Conservation (phyloP, 2,797 vertebrate genomes). For the Aeoliscus strigatus region DNA sequence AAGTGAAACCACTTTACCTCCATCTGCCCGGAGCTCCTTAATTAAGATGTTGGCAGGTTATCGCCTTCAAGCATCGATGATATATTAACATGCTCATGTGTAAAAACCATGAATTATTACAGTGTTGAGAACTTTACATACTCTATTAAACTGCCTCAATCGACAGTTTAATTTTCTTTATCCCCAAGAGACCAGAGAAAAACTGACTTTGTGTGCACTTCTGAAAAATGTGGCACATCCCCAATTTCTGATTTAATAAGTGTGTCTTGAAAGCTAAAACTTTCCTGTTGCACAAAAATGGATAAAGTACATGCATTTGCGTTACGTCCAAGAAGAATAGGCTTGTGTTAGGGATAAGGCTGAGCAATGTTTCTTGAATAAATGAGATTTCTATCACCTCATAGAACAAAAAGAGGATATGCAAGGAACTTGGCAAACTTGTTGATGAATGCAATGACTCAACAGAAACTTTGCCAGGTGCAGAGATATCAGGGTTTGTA, state of each 20-base stretch:
- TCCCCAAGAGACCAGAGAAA: slow-evolving; percentile 25
- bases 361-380: slow-evolving; percentile 40
- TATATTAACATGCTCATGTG: slow-evolving; percentile 46
- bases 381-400: slow-evolving; percentile 19
- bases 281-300: not conserved
- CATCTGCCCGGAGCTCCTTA: slow-evolving; percentile 43
- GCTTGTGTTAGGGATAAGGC: slow-evolving; percentile 11
- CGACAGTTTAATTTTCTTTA: slow-evolving; percentile 12
- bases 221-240: slow-evolving; percentile 22
- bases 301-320: too few relatives aligned
- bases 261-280: slow-evolving; percentile 6
- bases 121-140: slow-evolving; percentile 25
- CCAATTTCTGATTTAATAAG: slow-evolving; percentile 23
- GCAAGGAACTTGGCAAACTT: slow-evolving; percentile 45
- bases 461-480: slow-evolving; percentile 60
- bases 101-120: slow-evolving; percentile 33
- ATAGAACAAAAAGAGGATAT: slow-evolving; percentile 34
- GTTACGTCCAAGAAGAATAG: slow-evolving; percentile 15
- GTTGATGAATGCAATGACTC: slow-evolving; percentile 62
- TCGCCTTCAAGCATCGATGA: slow-evolving; percentile 61
- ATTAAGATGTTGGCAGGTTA: slow-evolving; percentile 58
- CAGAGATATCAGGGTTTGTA: slow-evolving; percentile 55
- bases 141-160: slow-evolving; percentile 32
- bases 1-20: slow-evolving; percentile 41
- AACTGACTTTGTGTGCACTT: slow-evolving; percentile 16